phyloP scores from a whole-genome alignment of 2,888 invertebrate species.

The Pachycephus smyrnensis region DNA sequence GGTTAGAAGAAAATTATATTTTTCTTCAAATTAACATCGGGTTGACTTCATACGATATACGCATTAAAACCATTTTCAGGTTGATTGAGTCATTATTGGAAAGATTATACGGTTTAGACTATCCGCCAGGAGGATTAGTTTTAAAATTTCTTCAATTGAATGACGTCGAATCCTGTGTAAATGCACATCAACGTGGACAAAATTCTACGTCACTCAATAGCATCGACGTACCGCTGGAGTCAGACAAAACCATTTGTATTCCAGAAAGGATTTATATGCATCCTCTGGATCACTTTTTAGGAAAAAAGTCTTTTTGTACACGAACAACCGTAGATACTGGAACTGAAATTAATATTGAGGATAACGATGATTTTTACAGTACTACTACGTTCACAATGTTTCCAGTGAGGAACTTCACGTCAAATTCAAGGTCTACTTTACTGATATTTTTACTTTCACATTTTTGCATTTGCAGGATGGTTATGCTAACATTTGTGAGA shows the following conservation, averaged over 20 bases:
- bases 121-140: not conserved
- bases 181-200: not conserved
- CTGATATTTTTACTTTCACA: not conserved
- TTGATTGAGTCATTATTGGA: not conserved
- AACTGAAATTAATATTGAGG: not conserved
- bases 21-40: not conserved
- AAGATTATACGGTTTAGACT: not conserved
- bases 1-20: not conserved
- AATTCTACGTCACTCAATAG: not conserved
- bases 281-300: not conserved
- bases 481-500: not conserved
- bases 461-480: not conserved
- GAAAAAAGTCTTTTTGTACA: not conserved
- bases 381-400: not conserved
- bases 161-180: not conserved
- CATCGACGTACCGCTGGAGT: not conserved
- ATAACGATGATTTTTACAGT: not conserved
- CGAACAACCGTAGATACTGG: not conserved
- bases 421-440: not conserved
- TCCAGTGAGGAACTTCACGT: not conserved
- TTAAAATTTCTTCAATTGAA: not conserved
- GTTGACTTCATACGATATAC: not conserved
- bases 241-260: not conserved
- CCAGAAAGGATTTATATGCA: not conserved
- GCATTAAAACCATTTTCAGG: not conserved